These are phyloP conservation scores for Poeciliopsis gracilis DNA, from an alignment of 2,797 vertebrate genomes.

Conservation along the genomic window DNA sequence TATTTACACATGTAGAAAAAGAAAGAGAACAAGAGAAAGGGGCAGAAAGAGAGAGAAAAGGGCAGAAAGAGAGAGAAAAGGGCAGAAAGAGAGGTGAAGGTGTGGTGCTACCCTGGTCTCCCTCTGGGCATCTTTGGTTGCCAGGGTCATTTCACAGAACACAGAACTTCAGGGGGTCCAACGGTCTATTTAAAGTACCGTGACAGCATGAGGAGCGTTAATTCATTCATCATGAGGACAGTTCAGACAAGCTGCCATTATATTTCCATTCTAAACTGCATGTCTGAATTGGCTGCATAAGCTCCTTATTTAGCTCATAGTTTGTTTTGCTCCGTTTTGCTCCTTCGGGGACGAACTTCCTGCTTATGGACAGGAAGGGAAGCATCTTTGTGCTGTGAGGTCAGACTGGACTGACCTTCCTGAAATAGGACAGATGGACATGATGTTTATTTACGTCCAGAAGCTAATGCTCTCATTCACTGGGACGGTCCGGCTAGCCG, in stretches of 20 bases:
- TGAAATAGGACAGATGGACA: slow-evolving; percentile 56
- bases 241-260: not conserved
- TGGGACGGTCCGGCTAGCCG: slow-evolving; percentile 20
- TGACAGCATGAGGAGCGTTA: not conserved
- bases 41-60: not conserved
- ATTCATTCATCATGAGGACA: slow-evolving; percentile 14
- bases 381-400: slow-evolving; percentile 63
- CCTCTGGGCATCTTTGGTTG: slow-evolving; percentile 17
- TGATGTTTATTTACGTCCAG: slow-evolving; percentile 39
- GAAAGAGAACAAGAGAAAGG: too few relatives aligned
- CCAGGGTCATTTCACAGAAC: slow-evolving; percentile 16
- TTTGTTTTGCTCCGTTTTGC: slow-evolving; percentile 36
- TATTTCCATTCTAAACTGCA: not conserved
- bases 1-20: slow-evolving; percentile 16
- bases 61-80: too few relatives aligned
- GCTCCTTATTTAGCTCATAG: slow-evolving; percentile 69
- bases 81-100: too few relatives aligned
- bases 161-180: slow-evolving; percentile 7
- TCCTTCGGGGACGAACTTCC: slow-evolving; percentile 45
- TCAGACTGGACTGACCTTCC: slow-evolving; percentile 45
- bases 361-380: slow-evolving; percentile 65
- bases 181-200: slow-evolving; percentile 42
- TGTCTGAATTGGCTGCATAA: slow-evolving; percentile 24
- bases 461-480: not conserved
- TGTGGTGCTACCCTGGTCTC: too few relatives aligned